Percentiles rank a stretch among this genome's conserved stretches.
Conservation (phyloP, 2,888 invertebrate species). For the Pseudeuparius sepicola region DNA sequence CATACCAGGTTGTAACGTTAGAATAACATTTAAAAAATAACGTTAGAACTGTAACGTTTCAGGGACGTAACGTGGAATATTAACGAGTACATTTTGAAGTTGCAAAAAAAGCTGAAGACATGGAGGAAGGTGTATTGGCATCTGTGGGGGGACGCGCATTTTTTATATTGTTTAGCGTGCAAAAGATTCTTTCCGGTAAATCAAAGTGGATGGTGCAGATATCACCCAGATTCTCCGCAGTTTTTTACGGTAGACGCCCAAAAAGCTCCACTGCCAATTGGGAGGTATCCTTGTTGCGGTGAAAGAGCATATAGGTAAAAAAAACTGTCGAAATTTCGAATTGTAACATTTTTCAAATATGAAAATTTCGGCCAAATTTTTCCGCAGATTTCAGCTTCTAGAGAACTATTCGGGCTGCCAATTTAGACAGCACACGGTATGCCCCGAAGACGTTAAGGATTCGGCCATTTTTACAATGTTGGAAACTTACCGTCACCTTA, state of each 20-base stretch:
- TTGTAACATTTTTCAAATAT: no score
- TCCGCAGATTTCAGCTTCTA: constrained; percentile 57
- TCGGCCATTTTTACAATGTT: constrained; percentile 54
- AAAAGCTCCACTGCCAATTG: constrained; percentile 58
- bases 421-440: constrained; percentile 61
- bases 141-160: constrained; percentile 86
- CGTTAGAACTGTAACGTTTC: no score
- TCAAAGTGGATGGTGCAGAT: constrained; percentile 72
- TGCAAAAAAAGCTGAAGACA: constrained; percentile 68
- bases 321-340: no score
- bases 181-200: constrained; percentile 66
- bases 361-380: no score
- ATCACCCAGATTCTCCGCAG: constrained; percentile 69
- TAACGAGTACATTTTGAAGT: constrained; percentile 65
- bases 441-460: constrained; percentile 53
- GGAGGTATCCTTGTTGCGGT: constrained; percentile 74
- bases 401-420: constrained; percentile 57
- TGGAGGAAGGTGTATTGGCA: constrained; percentile 91
- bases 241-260: constrained; percentile 60
- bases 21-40: constrained; percentile 5
- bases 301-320: constrained; percentile 57
- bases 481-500: constrained; percentile 47
- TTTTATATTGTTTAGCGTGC: constrained; percentile 70
- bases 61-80: constrained; percentile 73
- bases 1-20: constrained; percentile 59